phyloP scores from a whole-genome alignment of 2,113 vertebrate species.

The Phyllopteryx taeniolatus region DNA sequence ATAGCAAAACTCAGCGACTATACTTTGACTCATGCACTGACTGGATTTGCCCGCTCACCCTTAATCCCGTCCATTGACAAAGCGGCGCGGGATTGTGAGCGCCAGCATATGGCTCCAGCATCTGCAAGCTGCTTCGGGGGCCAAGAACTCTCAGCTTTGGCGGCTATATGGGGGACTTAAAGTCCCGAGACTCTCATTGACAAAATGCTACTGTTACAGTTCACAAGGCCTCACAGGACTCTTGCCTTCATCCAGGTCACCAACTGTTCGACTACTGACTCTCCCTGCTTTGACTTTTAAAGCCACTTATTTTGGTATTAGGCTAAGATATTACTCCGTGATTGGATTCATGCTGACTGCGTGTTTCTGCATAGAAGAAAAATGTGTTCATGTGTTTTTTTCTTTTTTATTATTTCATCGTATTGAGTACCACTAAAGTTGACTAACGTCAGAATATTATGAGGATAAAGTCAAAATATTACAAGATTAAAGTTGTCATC shows the following conservation, averaged over 20 bases:
- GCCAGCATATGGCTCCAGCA: conserved; percentile 66
- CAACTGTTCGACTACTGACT: conserved; percentile 43
- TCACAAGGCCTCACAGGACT: conserved; percentile 50
- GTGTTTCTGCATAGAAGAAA: background rate
- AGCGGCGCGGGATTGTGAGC: conserved; percentile 44
- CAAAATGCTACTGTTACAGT: conserved; percentile 55
- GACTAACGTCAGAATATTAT: too few species aligned
- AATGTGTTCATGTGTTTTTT: background rate
- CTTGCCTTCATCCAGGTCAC: conserved; percentile 42
- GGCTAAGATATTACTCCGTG: background rate
- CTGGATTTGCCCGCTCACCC: conserved; percentile 28
- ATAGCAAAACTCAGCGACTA: background rate
- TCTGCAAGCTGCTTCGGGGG: conserved; percentile 50
- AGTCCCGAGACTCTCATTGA: conserved; percentile 68
- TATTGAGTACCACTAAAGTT: too few species aligned
- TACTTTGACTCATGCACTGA: conserved; percentile 8
- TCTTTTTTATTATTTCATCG: too few species aligned
- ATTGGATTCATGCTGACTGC: background rate
- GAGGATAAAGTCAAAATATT: too few species aligned
- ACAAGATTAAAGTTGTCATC: too few species aligned
- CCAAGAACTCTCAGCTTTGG: conserved; percentile 47
- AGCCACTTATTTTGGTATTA: background rate
- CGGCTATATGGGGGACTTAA: conserved; percentile 9
- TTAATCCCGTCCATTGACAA: conserved; percentile 58
- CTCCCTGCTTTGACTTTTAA: conserved; percentile 31